Conservation (phyloP, 2,888 invertebrate genomes). For the Drosophila stalkeri region DNA sequence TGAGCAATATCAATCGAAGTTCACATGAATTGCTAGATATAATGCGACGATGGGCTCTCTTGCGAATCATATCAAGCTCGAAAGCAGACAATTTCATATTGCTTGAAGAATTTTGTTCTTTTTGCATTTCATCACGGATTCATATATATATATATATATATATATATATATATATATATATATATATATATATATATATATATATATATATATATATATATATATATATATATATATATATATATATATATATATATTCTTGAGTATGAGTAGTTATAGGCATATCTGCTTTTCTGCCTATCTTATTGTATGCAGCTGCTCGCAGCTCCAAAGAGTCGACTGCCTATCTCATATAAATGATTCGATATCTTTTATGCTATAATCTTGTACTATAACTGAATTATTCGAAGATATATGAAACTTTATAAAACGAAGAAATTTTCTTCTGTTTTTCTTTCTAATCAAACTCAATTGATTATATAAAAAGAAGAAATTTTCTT, state of each 20-base stretch:
- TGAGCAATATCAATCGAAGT: neutral
- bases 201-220: neutral
- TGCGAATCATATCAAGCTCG: neutral
- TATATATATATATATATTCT: neutral
- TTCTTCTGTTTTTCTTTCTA: no score
- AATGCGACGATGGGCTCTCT: neutral
- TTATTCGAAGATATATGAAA: no score
- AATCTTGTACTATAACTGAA: no score
- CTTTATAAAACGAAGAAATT: no score
- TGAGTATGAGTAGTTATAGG: neutral
- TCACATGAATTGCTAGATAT: neutral
- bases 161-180: neutral
- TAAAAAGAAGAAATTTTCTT: no score
- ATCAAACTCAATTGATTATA: no score
- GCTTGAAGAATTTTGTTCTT: neutral
- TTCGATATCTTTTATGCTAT: no score
- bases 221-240: neutral
- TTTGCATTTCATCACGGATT: neutral
- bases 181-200: neutral
- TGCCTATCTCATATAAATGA: no score
- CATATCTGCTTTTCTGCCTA: neutral
- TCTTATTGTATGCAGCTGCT: neutral
- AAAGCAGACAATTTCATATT: neutral
- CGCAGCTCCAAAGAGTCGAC: neutral
- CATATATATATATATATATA: neutral